Base-by-base conservation (phyloP, 1,140 invertebrate species). In the Bombyx mori region DNA sequence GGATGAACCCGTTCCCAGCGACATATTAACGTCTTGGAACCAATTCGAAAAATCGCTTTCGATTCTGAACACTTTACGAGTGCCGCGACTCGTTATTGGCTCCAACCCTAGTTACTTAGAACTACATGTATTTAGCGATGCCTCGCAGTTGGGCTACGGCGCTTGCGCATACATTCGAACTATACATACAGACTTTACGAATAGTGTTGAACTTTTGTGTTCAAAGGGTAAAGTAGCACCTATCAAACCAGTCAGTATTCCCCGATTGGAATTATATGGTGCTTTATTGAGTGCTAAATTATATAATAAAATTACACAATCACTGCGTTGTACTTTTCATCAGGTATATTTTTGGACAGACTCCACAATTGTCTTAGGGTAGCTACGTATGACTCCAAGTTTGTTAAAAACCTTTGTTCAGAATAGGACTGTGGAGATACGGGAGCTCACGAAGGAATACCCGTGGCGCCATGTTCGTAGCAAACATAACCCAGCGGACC, bases 141-240 rank as follows among this genome's bases (percentile, higher is more conserved):
- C n/a, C n/a, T n/a, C n/a, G n/a, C n/a, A n/a, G n/a, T n/a, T 9
- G 6, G 63, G 59, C 1, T 65, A 61, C 35, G 55, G 55, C n/a
- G 53, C 63, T 2, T 65, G 63, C 42, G 56, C 52, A 2, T 65
- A 65, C 46, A 42, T 65, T 1, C 63, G 60, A 42, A 62, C 52
- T 2, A 43, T 52, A 43, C 8, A 6, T 18, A 44, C 44, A 44
- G 9, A 61, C n/a, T n/a, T n/a, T n/a, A n/a, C n/a, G n/a, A n/a
- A n/a, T n/a, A n/a, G n/a, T n/a, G n/a, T n/a, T n/a, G n/a, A n/a
- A n/a, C n/a, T n/a, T n/a, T n/a, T n/a, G n/a, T n/a, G n/a, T n/a
- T n/a, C 79, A 0, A 88, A 89, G 64, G 59, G 66, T 7, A 69
- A 71, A 61, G 82, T 88, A 3, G 73, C 83, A 7, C 86, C 88